Conservation (phyloP, 2,797 vertebrate genomes). For the Macrochelys suwanniensis region DNA sequence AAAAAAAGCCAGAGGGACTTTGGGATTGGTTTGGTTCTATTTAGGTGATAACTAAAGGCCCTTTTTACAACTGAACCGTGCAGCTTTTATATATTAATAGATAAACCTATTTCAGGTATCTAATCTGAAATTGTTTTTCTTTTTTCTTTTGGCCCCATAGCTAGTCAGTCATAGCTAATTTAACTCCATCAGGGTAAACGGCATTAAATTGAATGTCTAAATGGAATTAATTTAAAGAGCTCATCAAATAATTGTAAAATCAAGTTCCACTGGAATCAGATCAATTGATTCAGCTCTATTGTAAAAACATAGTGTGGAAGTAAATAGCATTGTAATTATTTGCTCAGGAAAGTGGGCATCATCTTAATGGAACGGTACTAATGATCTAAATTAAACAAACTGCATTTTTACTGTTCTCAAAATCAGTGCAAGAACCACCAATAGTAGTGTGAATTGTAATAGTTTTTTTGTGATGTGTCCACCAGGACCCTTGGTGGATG, state of each 20-base stretch:
- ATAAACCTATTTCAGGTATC: constrained; percentile 39
- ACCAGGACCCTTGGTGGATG: background rate
- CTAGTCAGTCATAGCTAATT: constrained; percentile 52
- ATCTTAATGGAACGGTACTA: constrained; percentile 6
- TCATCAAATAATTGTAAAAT: constrained; percentile 46
- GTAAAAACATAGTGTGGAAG: constrained; percentile 23
- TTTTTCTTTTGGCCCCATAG: background rate
- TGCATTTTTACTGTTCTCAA: constrained; percentile 1
- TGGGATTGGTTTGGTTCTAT: background rate
- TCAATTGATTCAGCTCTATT: constrained; percentile 14
- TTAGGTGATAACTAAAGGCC: constrained; percentile 1
- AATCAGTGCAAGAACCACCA: constrained; percentile 24
- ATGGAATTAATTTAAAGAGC: constrained; percentile 48
- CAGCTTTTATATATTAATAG: constrained; percentile 25
- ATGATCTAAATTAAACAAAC: constrained; percentile 23
- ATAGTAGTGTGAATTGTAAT: background rate
- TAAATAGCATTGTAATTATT: background rate
- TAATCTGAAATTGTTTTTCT: constrained; percentile 42
- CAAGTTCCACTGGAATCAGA: constrained; percentile 39
- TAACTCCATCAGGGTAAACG: constrained; percentile 39
- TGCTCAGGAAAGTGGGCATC: background rate
- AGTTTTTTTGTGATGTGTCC: background rate
- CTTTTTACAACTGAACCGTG: constrained; percentile 27
- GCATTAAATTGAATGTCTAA: constrained; percentile 42
- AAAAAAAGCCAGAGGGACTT: background rate